These are phyloP conservation scores for Lacerta viridis DNA, from an alignment of 2,797 vertebrate genomes.

Conservation along the genomic window DNA sequence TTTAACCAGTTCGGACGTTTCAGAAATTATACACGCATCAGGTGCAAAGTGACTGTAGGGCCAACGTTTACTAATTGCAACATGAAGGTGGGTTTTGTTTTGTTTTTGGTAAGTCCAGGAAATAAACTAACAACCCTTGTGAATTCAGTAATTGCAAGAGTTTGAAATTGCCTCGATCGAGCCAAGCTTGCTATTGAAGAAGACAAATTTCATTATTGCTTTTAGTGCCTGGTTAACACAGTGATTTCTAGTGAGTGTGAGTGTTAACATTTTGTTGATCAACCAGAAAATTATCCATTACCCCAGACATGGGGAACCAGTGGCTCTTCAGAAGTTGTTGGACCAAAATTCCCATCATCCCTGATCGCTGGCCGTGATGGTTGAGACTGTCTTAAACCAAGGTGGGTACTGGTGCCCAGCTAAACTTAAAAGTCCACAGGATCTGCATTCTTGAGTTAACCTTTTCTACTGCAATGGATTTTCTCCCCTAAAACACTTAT, in stretches of 20 bases:
- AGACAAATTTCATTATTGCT: neutral
- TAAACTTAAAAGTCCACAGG: too few relatives aligned
- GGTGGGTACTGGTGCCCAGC: too few relatives aligned
- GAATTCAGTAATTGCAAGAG: neutral
- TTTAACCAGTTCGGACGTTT: neutral
- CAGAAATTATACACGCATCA: neutral
- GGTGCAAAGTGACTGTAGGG: neutral
- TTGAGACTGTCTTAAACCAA: too few relatives aligned
- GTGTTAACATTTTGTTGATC: neutral
- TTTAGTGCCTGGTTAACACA: neutral
- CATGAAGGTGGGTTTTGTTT: too few relatives aligned
- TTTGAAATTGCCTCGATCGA: neutral
- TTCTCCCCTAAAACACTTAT: neutral
- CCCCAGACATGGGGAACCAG: too few relatives aligned
- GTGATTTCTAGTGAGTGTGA: neutral
- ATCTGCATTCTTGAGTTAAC: too few relatives aligned
- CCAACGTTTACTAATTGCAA: neutral
- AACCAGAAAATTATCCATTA: neutral
- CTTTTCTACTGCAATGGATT: neutral
- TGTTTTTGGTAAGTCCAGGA: neutral
- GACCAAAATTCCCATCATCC: too few relatives aligned
- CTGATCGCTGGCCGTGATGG: too few relatives aligned
- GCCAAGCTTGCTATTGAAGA: neutral
- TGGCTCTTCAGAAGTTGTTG: too few relatives aligned
- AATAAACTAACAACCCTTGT: neutral